phyloP scores from a whole-genome alignment of 53 echinoderm and acorn worm genomes.

The Patiria pectinifera region DNA sequence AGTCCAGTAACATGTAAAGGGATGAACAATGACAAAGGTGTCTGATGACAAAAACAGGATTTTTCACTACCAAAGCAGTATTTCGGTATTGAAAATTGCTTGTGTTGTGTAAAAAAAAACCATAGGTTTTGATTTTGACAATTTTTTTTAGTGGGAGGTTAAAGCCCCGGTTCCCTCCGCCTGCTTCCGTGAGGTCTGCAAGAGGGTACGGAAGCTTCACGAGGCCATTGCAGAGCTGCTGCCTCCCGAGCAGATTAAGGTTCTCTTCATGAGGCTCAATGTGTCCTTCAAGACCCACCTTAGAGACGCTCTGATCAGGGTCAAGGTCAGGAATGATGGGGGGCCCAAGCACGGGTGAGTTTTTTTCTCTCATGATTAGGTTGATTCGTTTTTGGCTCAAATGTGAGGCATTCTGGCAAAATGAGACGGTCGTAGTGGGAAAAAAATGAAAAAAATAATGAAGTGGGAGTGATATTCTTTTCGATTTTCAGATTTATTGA shows the following conservation, averaged over 20 bases:
- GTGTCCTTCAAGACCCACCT: slow-evolving; percentile 94
- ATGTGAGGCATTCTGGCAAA: too few relatives aligned
- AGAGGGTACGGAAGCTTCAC: slow-evolving; percentile 88
- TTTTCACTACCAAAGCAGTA: too few relatives aligned
- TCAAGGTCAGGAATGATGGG: slow-evolving; percentile 93
- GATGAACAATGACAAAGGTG: too few relatives aligned
- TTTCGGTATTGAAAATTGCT: too few relatives aligned
- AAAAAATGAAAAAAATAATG: too few relatives aligned
- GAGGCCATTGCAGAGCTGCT: slow-evolving; percentile 95
- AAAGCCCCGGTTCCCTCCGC: slow-evolving; percentile 96
- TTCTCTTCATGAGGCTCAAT: slow-evolving; percentile 78
- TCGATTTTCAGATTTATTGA: too few relatives aligned
- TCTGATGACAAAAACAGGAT: too few relatives aligned
- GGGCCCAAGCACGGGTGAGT: slow-evolving; percentile 96
- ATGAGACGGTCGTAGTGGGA: too few relatives aligned
- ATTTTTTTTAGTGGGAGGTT: slow-evolving; percentile 87
- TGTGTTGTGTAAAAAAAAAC: too few relatives aligned
- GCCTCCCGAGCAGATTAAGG: slow-evolving; percentile 96
- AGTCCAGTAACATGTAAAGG: too few relatives aligned
- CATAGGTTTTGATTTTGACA: neutral
- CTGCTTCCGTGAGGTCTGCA: slow-evolving; percentile 97
- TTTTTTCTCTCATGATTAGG: neutral
- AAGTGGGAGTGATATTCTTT: too few relatives aligned
- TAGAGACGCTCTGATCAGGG: slow-evolving; percentile 82
- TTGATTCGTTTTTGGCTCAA: too few relatives aligned